These are phyloP conservation scores for Aradophagus sp. DNA, from an alignment of 1,140 invertebrate species.

Conservation along the genomic window DNA sequence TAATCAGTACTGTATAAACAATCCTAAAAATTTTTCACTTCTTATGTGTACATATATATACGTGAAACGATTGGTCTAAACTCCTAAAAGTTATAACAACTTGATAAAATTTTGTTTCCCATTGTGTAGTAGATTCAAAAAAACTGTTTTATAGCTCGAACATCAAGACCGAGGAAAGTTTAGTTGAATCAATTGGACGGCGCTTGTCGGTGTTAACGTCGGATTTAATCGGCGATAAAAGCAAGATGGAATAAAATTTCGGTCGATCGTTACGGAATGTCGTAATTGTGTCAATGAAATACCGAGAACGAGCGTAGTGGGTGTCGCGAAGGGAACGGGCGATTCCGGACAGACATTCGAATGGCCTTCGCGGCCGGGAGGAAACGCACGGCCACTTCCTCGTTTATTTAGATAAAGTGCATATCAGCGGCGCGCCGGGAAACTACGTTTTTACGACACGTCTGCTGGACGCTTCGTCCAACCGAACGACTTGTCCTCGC, in stretches of 20 bases:
- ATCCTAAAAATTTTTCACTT: too few species aligned
- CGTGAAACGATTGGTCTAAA: too few species aligned
- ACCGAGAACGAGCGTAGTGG: conserved; percentile 30
- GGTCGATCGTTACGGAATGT: conserved; percentile 24
- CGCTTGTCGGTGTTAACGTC: too few species aligned
- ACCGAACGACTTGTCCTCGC: not conserved
- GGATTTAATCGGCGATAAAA: conserved; percentile 3
- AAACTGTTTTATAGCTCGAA: too few species aligned
- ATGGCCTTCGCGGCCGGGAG: conserved; percentile 45
- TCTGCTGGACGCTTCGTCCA: conserved; percentile 12
- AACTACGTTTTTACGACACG: conserved; percentile 41
- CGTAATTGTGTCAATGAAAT: conserved; percentile 48
- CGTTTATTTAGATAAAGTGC: conserved; percentile 54
- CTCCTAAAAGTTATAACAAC: too few species aligned
- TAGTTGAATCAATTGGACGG: too few species aligned
- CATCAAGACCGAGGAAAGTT: too few species aligned
- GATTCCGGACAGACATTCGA: conserved; percentile 40
- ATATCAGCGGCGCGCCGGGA: conserved; percentile 15
- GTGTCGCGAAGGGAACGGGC: conserved; percentile 35
- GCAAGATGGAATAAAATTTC: conserved; percentile 5
- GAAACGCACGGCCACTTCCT: conserved; percentile 58
- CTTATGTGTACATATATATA: too few species aligned
- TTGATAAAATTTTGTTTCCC: too few species aligned
- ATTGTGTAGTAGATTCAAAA: too few species aligned
- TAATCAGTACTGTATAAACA: too few species aligned